These are phyloP conservation scores for Galerucella pusilla DNA, from an alignment of 2,888 invertebrate species.

Conservation along the genomic window DNA sequence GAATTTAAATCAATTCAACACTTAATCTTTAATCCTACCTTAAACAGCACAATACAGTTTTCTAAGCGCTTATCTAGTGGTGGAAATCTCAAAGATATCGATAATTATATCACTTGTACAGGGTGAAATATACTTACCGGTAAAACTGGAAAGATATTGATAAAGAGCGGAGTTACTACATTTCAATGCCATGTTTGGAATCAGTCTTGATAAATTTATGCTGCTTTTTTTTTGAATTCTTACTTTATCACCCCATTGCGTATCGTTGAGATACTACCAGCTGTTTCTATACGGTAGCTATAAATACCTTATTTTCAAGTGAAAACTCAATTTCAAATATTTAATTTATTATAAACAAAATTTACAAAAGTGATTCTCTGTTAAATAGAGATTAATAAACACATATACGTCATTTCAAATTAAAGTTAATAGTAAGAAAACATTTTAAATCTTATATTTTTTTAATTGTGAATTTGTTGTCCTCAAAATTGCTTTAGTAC, in stretches of 20 bases:
- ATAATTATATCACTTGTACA: background rate
- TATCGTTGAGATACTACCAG: background rate
- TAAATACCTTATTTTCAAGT: background rate
- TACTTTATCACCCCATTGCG: background rate
- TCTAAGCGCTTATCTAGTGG: background rate
- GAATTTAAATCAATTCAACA: conserved; percentile 14
- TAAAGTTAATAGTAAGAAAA: no score
- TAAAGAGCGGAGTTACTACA: background rate
- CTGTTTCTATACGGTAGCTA: background rate
- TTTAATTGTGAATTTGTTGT: no score
- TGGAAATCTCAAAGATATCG: background rate
- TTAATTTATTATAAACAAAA: background rate
- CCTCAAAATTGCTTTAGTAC: no score
- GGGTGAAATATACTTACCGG: background rate
- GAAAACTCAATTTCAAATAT: background rate
- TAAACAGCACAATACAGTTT: conserved; percentile 15
- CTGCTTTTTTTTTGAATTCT: background rate
- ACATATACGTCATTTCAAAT: background rate
- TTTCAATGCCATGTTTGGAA: background rate
- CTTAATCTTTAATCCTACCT: conserved; percentile 12
- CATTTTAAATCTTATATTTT: no score
- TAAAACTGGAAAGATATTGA: conserved; percentile 6
- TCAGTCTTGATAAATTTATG: background rate
- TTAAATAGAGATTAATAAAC: background rate
- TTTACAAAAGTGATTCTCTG: background rate